A percentile compares a stretch with the other conserved stretches of the same genome.
phyloP scores from a whole-genome alignment of 1,140 invertebrate genomes.

The Choristoneura fumiferana region DNA sequence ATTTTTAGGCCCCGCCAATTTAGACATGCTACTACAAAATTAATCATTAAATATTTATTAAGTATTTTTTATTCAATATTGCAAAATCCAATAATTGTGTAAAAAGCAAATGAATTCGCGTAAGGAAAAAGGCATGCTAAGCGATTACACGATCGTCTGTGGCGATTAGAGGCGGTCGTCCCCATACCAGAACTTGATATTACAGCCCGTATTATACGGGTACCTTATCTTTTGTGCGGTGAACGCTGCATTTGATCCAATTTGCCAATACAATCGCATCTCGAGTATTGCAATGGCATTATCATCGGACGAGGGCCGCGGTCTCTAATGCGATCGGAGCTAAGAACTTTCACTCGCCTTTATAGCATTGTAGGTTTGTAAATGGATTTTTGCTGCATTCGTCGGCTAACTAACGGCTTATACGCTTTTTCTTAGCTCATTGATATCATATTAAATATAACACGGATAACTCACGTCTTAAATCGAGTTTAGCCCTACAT shows the following conservation, averaged over 20 bases:
- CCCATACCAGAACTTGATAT: constrained; percentile 63
- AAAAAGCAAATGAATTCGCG: constrained; percentile 26
- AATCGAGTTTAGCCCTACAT: too few species aligned
- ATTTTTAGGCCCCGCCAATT: too few species aligned
- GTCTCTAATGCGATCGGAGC: constrained; percentile 64
- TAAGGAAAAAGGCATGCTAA: constrained; percentile 35
- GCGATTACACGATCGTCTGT: constrained; percentile 47
- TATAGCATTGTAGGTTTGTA: constrained; percentile 2
- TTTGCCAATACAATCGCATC: constrained; percentile 78
- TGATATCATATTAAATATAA: too few species aligned
- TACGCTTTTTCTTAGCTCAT: too few species aligned
- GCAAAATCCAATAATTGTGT: not conserved
- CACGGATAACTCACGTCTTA: too few species aligned
- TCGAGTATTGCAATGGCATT: constrained; percentile 73
- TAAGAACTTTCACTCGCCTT: constrained; percentile 47
- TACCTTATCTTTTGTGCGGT: constrained; percentile 69
- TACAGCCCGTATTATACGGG: constrained; percentile 46
- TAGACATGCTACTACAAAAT: too few species aligned
- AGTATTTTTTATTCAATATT: too few species aligned
- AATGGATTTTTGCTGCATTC: not conserved
- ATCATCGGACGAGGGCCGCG: constrained; percentile 56
- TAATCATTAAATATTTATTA: too few species aligned
- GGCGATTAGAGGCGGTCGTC: constrained; percentile 35
- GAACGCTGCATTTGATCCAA: constrained; percentile 78
- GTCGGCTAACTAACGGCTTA: too few species aligned